Evolutionary conservation across 2,888 invertebrate species (phyloP).

Genomic region (Ennomos quercinarius): DNA sequence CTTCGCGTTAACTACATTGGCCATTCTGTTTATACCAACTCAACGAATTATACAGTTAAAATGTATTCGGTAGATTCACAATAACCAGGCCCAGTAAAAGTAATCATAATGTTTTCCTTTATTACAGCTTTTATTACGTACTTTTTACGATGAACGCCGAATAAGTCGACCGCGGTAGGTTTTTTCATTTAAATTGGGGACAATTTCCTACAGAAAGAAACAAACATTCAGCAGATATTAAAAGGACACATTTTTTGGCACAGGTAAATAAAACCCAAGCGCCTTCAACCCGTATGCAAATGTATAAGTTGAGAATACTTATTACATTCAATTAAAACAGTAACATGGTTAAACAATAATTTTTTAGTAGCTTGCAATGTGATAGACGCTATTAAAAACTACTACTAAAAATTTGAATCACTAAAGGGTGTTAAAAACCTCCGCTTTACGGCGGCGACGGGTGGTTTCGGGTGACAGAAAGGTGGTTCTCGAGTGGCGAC

Average conservation of each 20-base stretch:
- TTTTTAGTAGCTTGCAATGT: neutral
- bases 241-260: conserved; percentile 16
- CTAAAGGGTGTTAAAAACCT: no score
- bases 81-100: conserved; percentile 47
- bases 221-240: conserved; percentile 9
- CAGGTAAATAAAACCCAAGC: conserved; percentile 19
- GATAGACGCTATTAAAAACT: no score
- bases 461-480: no score
- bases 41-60: conserved; percentile 13
- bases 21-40: neutral
- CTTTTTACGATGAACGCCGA: conserved; percentile 47
- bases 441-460: no score
- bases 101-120: conserved; percentile 59
- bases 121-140: conserved; percentile 51
- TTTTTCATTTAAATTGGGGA: conserved; percentile 46
- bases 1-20: no score
- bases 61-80: conserved; percentile 41
- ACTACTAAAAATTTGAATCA: no score
- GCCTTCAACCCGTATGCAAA: conserved; percentile 13
- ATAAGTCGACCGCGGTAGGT: conserved; percentile 37
- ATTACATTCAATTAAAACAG: conserved; percentile 15
- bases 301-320: conserved; percentile 11
- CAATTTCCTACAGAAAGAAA: conserved; percentile 30
- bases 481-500: no score
- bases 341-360: no score